Evolutionary conservation across 2,888 invertebrate species (phyloP).

Genomic region (Aphrophora alni): DNA sequence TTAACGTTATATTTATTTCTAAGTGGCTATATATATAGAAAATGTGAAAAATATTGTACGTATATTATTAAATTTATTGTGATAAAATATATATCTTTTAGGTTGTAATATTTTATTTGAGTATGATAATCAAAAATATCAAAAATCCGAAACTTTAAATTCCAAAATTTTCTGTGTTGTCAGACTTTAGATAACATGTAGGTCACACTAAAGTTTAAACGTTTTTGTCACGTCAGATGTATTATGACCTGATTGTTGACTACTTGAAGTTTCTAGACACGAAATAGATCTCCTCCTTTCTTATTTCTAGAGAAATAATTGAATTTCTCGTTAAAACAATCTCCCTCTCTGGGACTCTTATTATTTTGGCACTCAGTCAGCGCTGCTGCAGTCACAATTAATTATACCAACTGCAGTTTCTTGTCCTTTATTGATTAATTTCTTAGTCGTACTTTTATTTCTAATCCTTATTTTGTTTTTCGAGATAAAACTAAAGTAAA

Average conservation of each 20-base stretch:
- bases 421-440: slow-evolving; percentile 4
- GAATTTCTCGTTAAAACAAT: background rate
- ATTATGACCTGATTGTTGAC: background rate
- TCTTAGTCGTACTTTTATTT: background rate
- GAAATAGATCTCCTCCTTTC: background rate
- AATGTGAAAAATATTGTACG: too few relatives aligned
- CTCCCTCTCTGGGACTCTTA: background rate
- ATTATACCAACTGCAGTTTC: background rate
- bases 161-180: too few relatives aligned
- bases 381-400: background rate
- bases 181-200: too few relatives aligned
- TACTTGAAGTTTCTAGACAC: background rate
- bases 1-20: too few relatives aligned
- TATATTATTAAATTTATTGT: too few relatives aligned
- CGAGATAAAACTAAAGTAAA: background rate
- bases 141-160: too few relatives aligned
- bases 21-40: too few relatives aligned
- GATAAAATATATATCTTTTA: too few relatives aligned
- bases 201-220: too few relatives aligned
- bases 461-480: background rate
- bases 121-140: too few relatives aligned
- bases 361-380: background rate
- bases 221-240: too few relatives aligned
- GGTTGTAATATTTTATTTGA: too few relatives aligned
- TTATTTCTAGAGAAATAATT: background rate